Conservation (phyloP, 2,113 vertebrate genomes). For the Urocitellus parryii region DNA sequence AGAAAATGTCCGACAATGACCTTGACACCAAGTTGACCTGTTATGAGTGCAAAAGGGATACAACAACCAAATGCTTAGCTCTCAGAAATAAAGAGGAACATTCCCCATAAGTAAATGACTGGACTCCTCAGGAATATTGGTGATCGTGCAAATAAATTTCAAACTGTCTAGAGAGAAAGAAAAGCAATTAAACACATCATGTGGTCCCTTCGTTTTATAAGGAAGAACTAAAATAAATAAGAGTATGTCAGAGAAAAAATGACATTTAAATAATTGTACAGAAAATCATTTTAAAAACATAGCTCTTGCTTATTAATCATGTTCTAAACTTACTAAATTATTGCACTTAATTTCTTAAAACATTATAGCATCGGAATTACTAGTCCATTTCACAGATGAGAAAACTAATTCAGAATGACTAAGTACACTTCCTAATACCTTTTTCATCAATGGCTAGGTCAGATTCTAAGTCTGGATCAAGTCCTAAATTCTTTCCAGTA, state of each 20-base stretch:
- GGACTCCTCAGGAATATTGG: background rate
- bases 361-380: background rate
- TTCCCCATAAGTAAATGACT: background rate
- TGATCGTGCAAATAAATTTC: background rate
- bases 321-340: background rate
- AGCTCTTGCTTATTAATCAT: background rate
- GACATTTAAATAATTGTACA: background rate
- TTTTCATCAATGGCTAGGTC: background rate
- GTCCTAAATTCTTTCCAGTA: background rate
- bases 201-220: background rate
- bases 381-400: background rate
- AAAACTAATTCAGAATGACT: background rate
- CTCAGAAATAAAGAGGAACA: slow-evolving; percentile 56
- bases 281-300: background rate
- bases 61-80: background rate
- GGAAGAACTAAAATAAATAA: background rate
- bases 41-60: background rate
- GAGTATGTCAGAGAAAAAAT: background rate
- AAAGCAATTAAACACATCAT: background rate
- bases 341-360: background rate
- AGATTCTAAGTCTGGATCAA: background rate
- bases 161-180: background rate
- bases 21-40: background rate
- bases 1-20: background rate
- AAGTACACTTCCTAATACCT: background rate